A percentile compares a stretch with the other conserved stretches of the same genome.
Evolutionary conservation across 2,113 vertebrate genomes (phyloP).

Genomic region (Platycercus adscitus): DNA sequence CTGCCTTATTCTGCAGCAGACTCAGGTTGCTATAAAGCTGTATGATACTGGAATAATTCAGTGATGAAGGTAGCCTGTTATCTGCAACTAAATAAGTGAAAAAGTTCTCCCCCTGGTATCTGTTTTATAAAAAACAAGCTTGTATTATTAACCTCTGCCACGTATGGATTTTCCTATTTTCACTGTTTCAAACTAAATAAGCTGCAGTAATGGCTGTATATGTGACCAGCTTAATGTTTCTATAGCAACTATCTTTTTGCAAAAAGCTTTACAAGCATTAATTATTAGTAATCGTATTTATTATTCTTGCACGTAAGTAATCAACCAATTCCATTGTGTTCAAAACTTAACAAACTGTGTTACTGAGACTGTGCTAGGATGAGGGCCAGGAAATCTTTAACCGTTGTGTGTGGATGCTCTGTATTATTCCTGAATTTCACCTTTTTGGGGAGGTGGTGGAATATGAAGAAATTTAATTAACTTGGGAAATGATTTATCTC

Average conservation of each 20-base stretch:
- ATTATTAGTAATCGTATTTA: conserved; percentile 22
- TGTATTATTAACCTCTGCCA: not conserved
- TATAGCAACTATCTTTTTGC: not conserved
- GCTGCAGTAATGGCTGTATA: not conserved
- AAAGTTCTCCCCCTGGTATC: not conserved
- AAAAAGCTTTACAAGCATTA: not conserved
- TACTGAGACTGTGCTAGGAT: not conserved
- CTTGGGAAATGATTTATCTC: not conserved
- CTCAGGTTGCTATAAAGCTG: not conserved
- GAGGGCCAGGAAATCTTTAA: not conserved
- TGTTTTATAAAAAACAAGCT: not conserved
- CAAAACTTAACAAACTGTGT: not conserved
- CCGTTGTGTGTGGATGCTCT: not conserved
- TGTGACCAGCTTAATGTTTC: not conserved
- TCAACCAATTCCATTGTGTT: not conserved
- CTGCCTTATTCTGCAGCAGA: not conserved
- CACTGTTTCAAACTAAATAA: not conserved
- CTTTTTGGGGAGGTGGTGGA: not conserved
- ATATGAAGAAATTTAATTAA: not conserved
- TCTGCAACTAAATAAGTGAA: not conserved
- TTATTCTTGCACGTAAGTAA: not conserved
- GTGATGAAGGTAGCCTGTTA: not conserved
- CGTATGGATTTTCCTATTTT: not conserved
- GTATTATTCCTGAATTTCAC: not conserved
- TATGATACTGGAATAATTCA: not conserved